Percentiles rank a stretch among this genome's conserved stretches.
These are phyloP conservation scores for Diadegma fenestrale DNA, from an alignment of 2,888 invertebrate genomes.

Conservation along the genomic window DNA sequence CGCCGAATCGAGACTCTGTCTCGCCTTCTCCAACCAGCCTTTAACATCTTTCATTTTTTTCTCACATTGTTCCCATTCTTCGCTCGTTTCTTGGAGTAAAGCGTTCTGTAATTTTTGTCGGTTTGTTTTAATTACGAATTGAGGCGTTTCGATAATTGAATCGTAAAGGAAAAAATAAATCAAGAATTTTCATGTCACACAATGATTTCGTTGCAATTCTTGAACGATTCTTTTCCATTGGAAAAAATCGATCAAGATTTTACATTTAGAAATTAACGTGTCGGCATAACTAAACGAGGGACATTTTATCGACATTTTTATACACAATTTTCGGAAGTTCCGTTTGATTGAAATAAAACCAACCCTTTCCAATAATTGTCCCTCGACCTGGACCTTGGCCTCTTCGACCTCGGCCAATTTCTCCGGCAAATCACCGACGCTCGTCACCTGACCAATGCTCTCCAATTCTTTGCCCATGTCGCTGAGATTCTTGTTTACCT, in stretches of 20 bases:
- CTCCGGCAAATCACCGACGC: conserved; percentile 93
- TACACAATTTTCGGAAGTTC: not conserved
- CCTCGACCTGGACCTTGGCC: conserved; percentile 94
- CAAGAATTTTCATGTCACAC: not conserved
- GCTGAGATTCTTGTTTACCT: conserved; percentile 93
- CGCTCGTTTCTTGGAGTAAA: conserved; percentile 94
- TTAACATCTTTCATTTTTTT: conserved; percentile 96
- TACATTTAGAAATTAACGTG: not conserved
- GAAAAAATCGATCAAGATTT: not conserved
- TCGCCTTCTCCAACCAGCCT: conserved; percentile 95
- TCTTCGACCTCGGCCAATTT: conserved; percentile 95
- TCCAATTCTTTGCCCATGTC: conserved; percentile 97
- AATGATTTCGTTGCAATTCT: not conserved
- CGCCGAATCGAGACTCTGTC: conserved; percentile 91
- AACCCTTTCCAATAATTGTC: conserved; percentile 94
- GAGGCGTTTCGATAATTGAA: not conserved
- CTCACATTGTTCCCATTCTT: conserved; percentile 98
- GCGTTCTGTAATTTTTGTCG: conserved; percentile 89
- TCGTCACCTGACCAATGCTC: conserved; percentile 92
- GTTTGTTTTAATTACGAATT: not conserved
- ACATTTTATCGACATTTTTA: conserved; percentile 10
- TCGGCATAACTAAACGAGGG: not conserved
- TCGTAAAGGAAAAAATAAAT: not conserved
- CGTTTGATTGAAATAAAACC: conserved; percentile 65
- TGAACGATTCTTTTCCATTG: not conserved